Base-by-base conservation (phyloP, 1,140 invertebrate species). In the Lordiphosa stackelbergi region DNA sequence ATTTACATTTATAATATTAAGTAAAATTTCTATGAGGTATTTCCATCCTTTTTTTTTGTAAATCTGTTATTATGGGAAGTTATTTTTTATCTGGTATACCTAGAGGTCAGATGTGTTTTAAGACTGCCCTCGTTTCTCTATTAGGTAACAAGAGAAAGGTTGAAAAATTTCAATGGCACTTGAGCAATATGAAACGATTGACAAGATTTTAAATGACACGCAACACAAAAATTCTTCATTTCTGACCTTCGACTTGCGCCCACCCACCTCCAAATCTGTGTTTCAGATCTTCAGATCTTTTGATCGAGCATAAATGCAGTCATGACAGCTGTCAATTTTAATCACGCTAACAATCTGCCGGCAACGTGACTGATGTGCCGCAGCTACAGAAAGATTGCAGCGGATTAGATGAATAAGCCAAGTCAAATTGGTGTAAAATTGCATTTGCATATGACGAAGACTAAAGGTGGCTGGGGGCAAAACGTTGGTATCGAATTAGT, bases 301-400 rank as follows among this genome's bases (percentile, higher is more conserved):
- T 59, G 51, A 35, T 53, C 34, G 43, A 59, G 52, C 59, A 58
- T 57, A 70, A 75, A 70, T 60, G 69, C 71, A 81, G 75, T 83
- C 77, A 75, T 83, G 75, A 81, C 77, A 81, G 77, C 77, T 83
- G 77, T 69, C 77, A 73, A 72, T 81, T 69, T 72, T 69, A 83
- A 81, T 81, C 41, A 52, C 52, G 54, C 45, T 16, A 31, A 55
- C 58, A 58, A 53, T 62, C 52, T 49, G 42, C 46, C 34, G 63
- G 53, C 62, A 75, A 72, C 68, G 73, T 73, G 66, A 71, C 73
- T 66, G 53, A 63, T 66, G 69, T 66, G 52, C 42, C 57, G 35
- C 46, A 58, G 28, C 28, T 31, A 37, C 53, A 68, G 49, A 57
- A 69, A 62, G 57, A 75, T 75, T 71, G 58, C 41, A 57, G 51